A percentile compares a stretch with the other conserved stretches of the same genome.
phyloP scores from a whole-genome alignment of 2,888 invertebrate species.

The Pyrrhosoma nymphula region DNA sequence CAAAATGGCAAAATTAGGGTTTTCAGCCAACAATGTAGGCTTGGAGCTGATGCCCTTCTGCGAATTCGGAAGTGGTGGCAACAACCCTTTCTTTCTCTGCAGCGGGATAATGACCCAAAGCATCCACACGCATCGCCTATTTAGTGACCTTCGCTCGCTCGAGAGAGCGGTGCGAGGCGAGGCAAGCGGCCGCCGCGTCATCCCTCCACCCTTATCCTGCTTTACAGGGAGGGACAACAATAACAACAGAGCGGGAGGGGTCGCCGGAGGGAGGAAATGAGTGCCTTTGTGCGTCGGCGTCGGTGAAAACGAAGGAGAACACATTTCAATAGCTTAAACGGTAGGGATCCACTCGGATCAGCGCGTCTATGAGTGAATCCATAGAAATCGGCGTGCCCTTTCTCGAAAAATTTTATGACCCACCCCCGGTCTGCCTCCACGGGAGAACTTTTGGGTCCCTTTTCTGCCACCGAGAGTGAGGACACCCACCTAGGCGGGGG shows the following conservation, averaged over 20 bases:
- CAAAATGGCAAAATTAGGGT: background rate
- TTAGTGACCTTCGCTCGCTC: background rate
- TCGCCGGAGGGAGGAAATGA: background rate
- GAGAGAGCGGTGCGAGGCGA: background rate
- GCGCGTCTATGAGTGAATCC: conserved; percentile 21
- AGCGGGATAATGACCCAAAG: background rate
- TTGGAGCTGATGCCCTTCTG: background rate
- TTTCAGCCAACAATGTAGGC: background rate
- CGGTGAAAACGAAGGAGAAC: background rate
- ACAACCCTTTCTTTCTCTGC: background rate
- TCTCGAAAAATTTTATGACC: background rate
- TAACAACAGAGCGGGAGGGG: no score
- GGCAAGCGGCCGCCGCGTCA: background rate
- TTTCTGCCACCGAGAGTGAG: background rate
- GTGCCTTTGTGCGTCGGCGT: background rate
- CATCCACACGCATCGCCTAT: background rate
- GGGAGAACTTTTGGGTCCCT: background rate
- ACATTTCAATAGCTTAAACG: conserved; percentile 28
- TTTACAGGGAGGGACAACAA: no score
- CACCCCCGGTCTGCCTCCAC: background rate
- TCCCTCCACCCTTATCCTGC: no score
- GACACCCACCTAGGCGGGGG: background rate
- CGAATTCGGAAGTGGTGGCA: background rate
- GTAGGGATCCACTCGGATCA: conserved; percentile 22
- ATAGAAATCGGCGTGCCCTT: conserved; percentile 1